Evolutionary conservation across 2,797 vertebrate genomes (phyloP).

Genomic region (Chloroceryle amazona): DNA sequence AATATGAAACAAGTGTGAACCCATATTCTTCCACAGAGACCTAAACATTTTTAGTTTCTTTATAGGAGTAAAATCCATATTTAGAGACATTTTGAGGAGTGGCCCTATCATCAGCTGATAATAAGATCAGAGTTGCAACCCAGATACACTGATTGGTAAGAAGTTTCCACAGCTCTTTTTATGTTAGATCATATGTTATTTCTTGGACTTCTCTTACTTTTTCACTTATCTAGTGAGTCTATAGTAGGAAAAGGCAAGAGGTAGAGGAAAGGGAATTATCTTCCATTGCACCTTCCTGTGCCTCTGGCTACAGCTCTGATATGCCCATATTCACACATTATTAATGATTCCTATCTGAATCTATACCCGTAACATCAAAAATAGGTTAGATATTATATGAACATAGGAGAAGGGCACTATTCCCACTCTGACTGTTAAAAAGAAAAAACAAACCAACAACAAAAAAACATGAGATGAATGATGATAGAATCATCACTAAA

Average conservation of each 20-base stretch:
- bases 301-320: not conserved
- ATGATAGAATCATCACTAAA: not conserved
- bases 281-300: not conserved
- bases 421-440: not conserved
- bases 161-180: not conserved
- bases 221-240: not conserved
- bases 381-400: not conserved
- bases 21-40: not conserved
- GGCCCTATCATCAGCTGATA: fast-evolving
- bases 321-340: not conserved
- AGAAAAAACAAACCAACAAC: not conserved
- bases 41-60: not conserved
- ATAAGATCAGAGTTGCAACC: not conserved
- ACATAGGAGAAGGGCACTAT: not conserved
- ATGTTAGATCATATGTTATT: not conserved
- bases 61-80: not conserved
- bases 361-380: not conserved
- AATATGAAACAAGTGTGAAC: not conserved
- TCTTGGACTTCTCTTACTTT: not conserved
- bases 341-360: not conserved
- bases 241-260: not conserved
- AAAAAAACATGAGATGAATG: not conserved
- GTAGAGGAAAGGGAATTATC: not conserved
- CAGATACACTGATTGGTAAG: not conserved
- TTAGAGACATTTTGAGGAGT: not conserved